Base-by-base conservation (phyloP, 2,888 invertebrate species). In the Tryphoninae sp. region DNA sequence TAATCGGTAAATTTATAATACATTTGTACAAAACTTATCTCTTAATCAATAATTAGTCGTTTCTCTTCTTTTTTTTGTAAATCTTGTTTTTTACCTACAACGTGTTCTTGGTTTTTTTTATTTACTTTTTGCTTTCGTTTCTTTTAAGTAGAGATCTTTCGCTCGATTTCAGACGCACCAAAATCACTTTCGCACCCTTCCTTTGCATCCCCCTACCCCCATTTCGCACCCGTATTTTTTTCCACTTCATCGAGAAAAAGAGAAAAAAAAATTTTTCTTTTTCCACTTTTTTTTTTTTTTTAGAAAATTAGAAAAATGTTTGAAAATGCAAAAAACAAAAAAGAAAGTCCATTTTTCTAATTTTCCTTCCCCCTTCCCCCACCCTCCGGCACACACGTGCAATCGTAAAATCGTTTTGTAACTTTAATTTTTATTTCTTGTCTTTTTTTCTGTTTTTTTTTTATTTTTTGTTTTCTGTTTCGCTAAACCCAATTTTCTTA, bases 21-120 rank as follows among this genome's bases (percentile, higher is more conserved):
- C 89, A 90, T 90, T 90, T 90, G 90, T 90, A 90, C 90, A 90
- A 84, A 90, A 90, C 88, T 89, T 90, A 89, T 87, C 86, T 86
- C 87, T 89, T 90, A 89, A 89, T 89, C 87, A 88, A 87, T 89
- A 89, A 89, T 89, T 89, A 89, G 85, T 88, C 87, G 87, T 88
- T 88, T 87, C 87, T 82, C 78, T 33, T 61, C 53, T 61, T 59
- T 23, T 74, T 84, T 82, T 82, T 78, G 19, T 19, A 19, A 19
- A 19, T 19, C 19, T 19, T 19, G 19, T 62, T 61, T 61, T 74
- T 84, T 82, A 84, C 80, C 85, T 86, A 86, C 80, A 83, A 82
- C 64, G 80, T 80, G 80, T 80, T 81, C 62, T 68, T 62, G 62
- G 53, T 62, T 77, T 45, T 62, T 19, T 19, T 19, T 19, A 19